Evolutionary conservation across 2,797 vertebrate genomes (phyloP), one percentile per base, ranked within the genome.

Genomic region (Borostomias antarcticus): DNA sequence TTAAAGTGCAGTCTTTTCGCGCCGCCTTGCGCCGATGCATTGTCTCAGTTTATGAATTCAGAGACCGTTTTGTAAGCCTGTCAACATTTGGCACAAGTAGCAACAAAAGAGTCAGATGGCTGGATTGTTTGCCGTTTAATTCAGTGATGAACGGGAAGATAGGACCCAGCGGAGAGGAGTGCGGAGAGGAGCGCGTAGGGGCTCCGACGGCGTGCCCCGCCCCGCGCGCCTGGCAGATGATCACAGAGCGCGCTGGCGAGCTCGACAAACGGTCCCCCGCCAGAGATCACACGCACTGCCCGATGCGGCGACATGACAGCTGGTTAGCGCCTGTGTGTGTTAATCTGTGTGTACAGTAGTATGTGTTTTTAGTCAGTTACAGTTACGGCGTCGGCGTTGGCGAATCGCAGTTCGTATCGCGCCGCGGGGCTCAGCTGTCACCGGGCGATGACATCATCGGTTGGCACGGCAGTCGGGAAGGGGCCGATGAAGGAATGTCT

Each of bases 21-120:
- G 21, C 29, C 26, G 48, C 62, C 35, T 47, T 62, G 23, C 56
- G 43, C 61, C 60, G 66, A 61, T 80, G 71, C 73, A 77, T 72
- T 68, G 67, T 54, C 68, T 64, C 71, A 81, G 72, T 82, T 82
- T 86, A 83, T 85, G 75, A 73, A 76, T 87, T 75, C 72, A 79
- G 76, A 79, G 68, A 45, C 47, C 58, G 33, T 79, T 83, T 86
- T 83, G 74, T 77, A 69, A 67, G 71, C 57, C 64, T 73, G 80
- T 84, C 76, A 81, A 72, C 35, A 37, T 11, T 6, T 8, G 1
- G 9, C 35, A n/a, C 3, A 37, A 37, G 9, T 37, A 11, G 15
- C 19, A 62, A 69, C 59, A 68, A 80, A 82, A 69, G 33, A 68
- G 62, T 73, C 68, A 71, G 68, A 65, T 64, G 54, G 35, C 70